phyloP scores from a whole-genome alignment of 2,888 invertebrate genomes.

The Epirrhoe alternata region DNA sequence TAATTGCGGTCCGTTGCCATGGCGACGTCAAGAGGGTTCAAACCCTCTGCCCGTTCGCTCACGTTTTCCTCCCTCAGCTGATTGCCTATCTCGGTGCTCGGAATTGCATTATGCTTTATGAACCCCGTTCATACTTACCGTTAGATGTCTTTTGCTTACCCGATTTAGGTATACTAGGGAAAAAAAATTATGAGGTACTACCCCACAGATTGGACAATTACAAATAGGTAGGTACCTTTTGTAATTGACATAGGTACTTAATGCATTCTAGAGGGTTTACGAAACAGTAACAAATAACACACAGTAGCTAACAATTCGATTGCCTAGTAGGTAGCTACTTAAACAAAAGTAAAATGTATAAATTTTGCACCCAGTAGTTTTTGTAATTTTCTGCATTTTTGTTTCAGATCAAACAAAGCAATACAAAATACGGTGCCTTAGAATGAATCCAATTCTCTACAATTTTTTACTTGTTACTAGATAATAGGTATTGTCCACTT shows the following conservation, averaged over 20 bases:
- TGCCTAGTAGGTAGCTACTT: no score
- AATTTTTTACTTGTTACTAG: conserved; percentile 33
- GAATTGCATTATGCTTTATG: conserved; percentile 55
- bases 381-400: conserved; percentile 36
- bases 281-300: no score
- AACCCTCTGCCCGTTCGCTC: conserved; percentile 58
- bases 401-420: conserved; percentile 66
- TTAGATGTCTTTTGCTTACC: background rate
- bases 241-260: no score
- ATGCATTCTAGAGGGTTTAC: no score
- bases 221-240: background rate
- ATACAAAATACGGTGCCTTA: conserved; percentile 70
- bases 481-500: conserved; percentile 35
- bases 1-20: conserved; percentile 73
- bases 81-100: conserved; percentile 61
- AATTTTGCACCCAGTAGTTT: background rate
- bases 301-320: no score
- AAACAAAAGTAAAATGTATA: background rate
- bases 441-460: conserved; percentile 49
- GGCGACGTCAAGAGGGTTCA: conserved; percentile 75
- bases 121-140: conserved; percentile 23
- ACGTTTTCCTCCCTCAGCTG: conserved; percentile 61
- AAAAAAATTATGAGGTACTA: no score
- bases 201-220: no score
- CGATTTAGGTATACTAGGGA: background rate